Evolutionary conservation across 2,113 vertebrate species (phyloP), one percentile per base, ranked within the genome.

Genomic region (Ascaphus truei): DNA sequence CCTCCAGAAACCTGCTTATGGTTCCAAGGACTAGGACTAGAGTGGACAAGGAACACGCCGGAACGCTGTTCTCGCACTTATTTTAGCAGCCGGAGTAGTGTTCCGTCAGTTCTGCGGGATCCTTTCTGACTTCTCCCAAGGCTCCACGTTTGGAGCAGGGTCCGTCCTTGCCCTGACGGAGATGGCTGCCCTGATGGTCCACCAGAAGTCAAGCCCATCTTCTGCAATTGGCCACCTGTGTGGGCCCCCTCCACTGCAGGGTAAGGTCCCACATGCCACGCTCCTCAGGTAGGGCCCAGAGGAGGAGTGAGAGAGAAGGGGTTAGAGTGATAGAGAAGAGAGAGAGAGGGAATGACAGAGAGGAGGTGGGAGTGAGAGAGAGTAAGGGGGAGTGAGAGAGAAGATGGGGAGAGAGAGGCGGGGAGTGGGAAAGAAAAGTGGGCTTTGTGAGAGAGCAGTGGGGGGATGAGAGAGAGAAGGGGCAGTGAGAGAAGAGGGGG

Each of bases 81-180:
- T n/a, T n/a, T n/a, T n/a, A n/a, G n/a, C n/a, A n/a, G n/a, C n/a
- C n/a, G n/a, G n/a, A n/a, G n/a, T 73, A 77, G 76, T 80, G 71
- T 77, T 78, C 78, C 78, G 76, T 76, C 78, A 77, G 80, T 76
- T 76, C 78, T 80, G 76, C 76, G 80, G 78, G 73, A 65, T 48
- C 68, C 69, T 75, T 76, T 76, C 80, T 80, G 80, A 68, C 80
- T 77, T 78, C 80, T 77, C 62, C 80, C 74, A 60, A 52, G 74
- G 72, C 67, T 68, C n/a, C 16, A 75, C 62, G 74, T 72, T 55
- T 67, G 74, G 77, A 9, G 68, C 73, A 74, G 50, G 62, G 78
- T 75, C 72, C 72, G 50, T n/a, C n/a, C n/a, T n/a, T n/a, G n/a
- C n/a, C n/a, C n/a, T n/a, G n/a, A n/a, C n/a, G n/a, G n/a, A n/a